Percentiles rank a stretch among this genome's conserved stretches.
Conservation (phyloP, 2,888 invertebrate genomes). For the Erpobdella octoculata region DNA sequence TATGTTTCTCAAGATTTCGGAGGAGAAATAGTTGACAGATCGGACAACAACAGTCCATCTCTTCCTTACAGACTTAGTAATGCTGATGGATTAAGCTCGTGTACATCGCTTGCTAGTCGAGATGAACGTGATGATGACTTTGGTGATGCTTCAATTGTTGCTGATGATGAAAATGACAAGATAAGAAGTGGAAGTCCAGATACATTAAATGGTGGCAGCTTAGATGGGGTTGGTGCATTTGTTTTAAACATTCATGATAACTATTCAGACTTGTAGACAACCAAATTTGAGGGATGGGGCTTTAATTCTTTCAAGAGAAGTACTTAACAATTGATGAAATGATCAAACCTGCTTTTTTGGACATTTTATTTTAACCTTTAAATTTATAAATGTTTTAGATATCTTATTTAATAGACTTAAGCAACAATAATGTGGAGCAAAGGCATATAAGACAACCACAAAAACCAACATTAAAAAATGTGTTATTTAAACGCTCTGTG, state of each 20-base stretch:
- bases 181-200: not conserved
- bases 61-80: not conserved
- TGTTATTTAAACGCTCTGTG: no score
- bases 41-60: not conserved
- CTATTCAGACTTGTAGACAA: no score
- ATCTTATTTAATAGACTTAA: no score
- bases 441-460: no score
- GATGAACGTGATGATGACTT: slow-evolving; percentile 4
- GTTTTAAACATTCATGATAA: no score
- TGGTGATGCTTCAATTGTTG: not conserved
- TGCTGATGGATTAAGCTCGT: not conserved
- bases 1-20: not conserved
- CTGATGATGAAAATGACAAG: no score
- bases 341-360: not conserved
- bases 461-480: no score
- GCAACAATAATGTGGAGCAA: no score
- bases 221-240: not conserved
- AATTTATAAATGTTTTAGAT: no score
- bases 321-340: no score
- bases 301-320: no score
- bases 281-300: no score
- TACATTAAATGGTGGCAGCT: not conserved
- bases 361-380: not conserved
- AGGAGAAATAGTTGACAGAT: not conserved
- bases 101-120: not conserved